These are phyloP conservation scores for Dreissena polymorpha DNA, from an alignment of 1,140 invertebrate species.

Conservation along the genomic window DNA sequence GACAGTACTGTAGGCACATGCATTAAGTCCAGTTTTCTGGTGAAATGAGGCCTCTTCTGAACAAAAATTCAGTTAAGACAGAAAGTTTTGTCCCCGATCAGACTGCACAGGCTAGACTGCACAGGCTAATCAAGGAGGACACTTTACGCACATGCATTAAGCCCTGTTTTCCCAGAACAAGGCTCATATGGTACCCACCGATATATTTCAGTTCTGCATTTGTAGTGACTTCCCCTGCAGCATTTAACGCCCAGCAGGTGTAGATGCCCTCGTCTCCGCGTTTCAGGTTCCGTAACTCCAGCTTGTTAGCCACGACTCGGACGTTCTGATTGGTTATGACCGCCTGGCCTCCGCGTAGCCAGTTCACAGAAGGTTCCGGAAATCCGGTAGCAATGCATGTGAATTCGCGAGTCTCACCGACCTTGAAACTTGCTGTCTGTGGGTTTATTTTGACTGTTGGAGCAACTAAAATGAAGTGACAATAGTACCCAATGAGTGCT, in stretches of 20 bases:
- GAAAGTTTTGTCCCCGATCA: too few relatives aligned
- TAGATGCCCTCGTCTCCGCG: constrained; percentile 74
- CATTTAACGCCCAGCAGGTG: constrained; percentile 75
- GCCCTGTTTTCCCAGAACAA: too few relatives aligned
- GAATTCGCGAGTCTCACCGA: constrained; percentile 66
- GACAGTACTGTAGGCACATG: too few relatives aligned
- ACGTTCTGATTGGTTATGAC: constrained; percentile 65
- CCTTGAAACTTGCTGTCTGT: constrained; percentile 72
- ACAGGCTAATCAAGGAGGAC: too few relatives aligned
- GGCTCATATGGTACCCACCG: constrained; percentile 43
- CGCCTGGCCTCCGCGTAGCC: constrained; percentile 67
- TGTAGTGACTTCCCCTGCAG: constrained; percentile 70
- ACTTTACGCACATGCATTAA: too few relatives aligned
- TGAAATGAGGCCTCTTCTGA: too few relatives aligned
- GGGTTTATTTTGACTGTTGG: constrained; percentile 78
- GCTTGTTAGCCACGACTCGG: constrained; percentile 51
- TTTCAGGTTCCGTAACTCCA: constrained; percentile 68
- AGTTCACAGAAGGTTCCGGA: constrained; percentile 70
- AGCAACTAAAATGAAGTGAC: constrained; percentile 67
- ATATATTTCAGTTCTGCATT: constrained; percentile 70
- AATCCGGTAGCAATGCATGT: constrained; percentile 70
- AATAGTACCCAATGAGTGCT: too few relatives aligned
- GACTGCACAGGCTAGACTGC: too few relatives aligned
- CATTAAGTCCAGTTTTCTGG: too few relatives aligned
- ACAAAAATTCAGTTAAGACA: too few relatives aligned